Evolutionary conservation across 1,140 invertebrate genomes (phyloP).

Genomic region (Temnothorax nylanderi): DNA sequence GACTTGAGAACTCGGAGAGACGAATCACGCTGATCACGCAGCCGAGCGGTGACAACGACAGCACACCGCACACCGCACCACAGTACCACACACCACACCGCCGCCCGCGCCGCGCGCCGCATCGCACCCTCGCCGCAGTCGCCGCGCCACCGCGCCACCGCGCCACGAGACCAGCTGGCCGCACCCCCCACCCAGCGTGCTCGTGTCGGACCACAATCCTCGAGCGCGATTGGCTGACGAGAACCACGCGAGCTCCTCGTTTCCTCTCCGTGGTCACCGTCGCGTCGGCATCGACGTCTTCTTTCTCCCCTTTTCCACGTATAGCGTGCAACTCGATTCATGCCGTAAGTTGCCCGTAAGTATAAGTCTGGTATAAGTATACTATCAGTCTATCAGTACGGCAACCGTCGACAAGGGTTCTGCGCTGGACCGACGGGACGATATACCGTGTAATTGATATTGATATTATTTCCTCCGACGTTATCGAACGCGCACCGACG

Average conservation of each 20-base stretch:
- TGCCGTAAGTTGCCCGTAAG: too few relatives aligned
- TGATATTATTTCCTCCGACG: not conserved
- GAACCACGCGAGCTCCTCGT: slow-evolving; percentile 54
- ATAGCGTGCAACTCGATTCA: not conserved
- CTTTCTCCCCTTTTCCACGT: slow-evolving; percentile 26
- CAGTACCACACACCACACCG: not conserved
- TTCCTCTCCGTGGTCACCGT: slow-evolving; percentile 44
- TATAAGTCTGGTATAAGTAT: too few relatives aligned
- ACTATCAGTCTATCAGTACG: not conserved
- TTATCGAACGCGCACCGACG: not conserved
- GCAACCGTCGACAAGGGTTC: not conserved
- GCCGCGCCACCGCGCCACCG: not conserved
- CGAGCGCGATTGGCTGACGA: slow-evolving; percentile 20
- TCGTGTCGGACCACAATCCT: slow-evolving; percentile 48
- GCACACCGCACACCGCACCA: not conserved
- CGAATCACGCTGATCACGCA: slow-evolving; percentile 18
- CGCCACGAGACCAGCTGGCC: slow-evolving; percentile 15
- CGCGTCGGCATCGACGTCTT: slow-evolving; percentile 17
- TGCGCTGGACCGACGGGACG: not conserved
- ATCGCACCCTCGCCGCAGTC: too few relatives aligned
- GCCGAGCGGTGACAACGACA: not conserved
- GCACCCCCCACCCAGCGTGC: not conserved
- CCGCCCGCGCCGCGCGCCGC: too few relatives aligned
- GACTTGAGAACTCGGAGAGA: not conserved
- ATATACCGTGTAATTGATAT: slow-evolving; percentile 4